Base-by-base conservation (phyloP, 2,797 vertebrate species). In the Crocidura indochinensis region DNA sequence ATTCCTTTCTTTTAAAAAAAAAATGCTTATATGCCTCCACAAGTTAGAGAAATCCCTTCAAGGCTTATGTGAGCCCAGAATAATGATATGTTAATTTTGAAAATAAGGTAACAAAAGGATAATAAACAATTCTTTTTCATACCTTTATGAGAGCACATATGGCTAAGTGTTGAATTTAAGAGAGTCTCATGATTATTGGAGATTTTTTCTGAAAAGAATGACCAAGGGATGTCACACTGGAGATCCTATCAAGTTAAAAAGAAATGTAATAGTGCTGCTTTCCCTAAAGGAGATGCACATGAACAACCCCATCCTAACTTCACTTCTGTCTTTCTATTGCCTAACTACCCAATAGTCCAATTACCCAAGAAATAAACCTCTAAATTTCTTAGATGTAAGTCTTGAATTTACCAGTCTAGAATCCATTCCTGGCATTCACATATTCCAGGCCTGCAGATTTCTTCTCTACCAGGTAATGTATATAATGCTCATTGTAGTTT, bases 61-160 rank as follows among this genome's bases (percentile, higher is more conserved):
- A 87, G 26, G 14, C 22, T 49, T 87, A 27, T n/a, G 71, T 47
- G 78, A 89, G 20, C 49, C 49, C 64, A 72, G 51, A 84, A 89
- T 46, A 79, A 77, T 62, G 29, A 75, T 84, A 88, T 56, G 27
- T 67, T 67, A 87, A 80, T 27, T 74, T 27, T 44, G 53, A 93
- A 90, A 88, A 85, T 62, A 87, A 69, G 68, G 83, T 15, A 81
- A 90, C 69, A n/a, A 49, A 68, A 84, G 19, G 47, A 67, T 76
- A 86, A 46, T 26, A 24, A 53, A 62, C 29, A 51, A 17, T 29
- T 81, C 20, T 77, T 11, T 17, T 51, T 49, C 26, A 14, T 51
- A 11, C 6, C 56, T 22, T 27, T n/a, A 77, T 64, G 46, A 76
- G 69, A 84, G 2, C 51, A 87, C 12, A 27, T 29, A 60, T 6